phyloP scores from a whole-genome alignment of 2,888 invertebrate species.

The Biston stratarius region DNA sequence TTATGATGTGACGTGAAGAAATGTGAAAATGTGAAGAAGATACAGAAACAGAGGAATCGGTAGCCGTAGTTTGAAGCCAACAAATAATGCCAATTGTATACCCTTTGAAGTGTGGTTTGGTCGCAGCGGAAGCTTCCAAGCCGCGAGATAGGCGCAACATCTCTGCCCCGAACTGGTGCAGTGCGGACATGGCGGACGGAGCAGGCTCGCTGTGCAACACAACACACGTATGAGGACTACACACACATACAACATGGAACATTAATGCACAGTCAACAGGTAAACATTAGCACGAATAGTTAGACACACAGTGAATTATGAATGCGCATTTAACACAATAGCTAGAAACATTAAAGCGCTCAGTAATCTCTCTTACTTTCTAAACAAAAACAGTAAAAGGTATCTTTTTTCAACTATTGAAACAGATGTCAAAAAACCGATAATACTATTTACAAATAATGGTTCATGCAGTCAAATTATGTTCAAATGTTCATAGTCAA shows the following conservation, averaged over 20 bases:
- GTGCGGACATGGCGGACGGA: constrained; percentile 93
- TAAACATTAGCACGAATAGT: constrained; percentile 11
- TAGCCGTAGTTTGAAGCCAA: constrained; percentile 55
- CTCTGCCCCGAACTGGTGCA: constrained; percentile 95
- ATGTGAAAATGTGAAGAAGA: constrained; percentile 33
- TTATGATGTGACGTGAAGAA: neutral
- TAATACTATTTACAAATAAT: no score
- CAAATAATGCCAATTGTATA: constrained; percentile 77
- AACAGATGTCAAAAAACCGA: no score
- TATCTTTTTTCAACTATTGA: no score
- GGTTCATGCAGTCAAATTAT: no score
- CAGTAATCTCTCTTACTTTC: neutral
- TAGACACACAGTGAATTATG: neutral
- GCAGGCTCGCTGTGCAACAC: constrained; percentile 90
- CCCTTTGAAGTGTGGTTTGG: constrained; percentile 81
- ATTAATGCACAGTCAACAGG: constrained; percentile 35
- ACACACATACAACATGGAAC: constrained; percentile 58
- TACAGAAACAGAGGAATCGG: constrained; percentile 50
- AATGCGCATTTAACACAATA: constrained; percentile 3
- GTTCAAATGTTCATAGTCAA: no score
- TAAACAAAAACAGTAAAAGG: no score
- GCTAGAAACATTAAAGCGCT: neutral
- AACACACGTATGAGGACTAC: constrained; percentile 75
- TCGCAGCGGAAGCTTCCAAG: constrained; percentile 89
- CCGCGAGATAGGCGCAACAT: constrained; percentile 94